These are phyloP conservation scores for Agapornis canus DNA, from an alignment of 2,797 vertebrate species.

Conservation along the genomic window DNA sequence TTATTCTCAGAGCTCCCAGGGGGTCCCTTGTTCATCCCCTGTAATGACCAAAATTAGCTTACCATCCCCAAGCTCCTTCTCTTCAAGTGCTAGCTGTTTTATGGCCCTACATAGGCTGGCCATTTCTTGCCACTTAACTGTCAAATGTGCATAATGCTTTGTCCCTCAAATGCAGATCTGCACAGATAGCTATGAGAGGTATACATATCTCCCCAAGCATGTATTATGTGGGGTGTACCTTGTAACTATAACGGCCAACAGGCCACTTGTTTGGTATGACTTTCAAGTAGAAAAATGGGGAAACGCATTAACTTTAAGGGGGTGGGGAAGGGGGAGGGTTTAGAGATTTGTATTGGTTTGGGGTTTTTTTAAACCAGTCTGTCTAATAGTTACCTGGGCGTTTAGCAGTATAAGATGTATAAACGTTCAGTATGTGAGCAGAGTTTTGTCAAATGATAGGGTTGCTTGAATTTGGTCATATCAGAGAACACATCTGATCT, in stretches of 20 bases:
- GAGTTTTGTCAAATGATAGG: background rate
- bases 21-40: background rate
- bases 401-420: background rate
- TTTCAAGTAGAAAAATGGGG: background rate
- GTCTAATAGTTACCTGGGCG: background rate
- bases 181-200: background rate
- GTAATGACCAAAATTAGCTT: background rate
- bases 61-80: background rate
- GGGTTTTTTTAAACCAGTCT: background rate
- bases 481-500: background rate
- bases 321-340: background rate
- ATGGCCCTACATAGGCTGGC: background rate
- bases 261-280: background rate
- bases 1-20: background rate
- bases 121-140: background rate
- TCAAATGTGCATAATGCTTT: background rate
- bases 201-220: rapidly evolving
- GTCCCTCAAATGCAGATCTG: background rate
- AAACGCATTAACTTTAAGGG: background rate
- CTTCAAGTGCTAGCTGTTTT: background rate
- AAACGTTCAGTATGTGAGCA: rapidly evolving
- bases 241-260: background rate
- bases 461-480: background rate
- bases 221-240: background rate
- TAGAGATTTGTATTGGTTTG: background rate